These are phyloP conservation scores for Eremobia ochroleuca DNA, from an alignment of 2,888 invertebrate genomes.

Conservation along the genomic window DNA sequence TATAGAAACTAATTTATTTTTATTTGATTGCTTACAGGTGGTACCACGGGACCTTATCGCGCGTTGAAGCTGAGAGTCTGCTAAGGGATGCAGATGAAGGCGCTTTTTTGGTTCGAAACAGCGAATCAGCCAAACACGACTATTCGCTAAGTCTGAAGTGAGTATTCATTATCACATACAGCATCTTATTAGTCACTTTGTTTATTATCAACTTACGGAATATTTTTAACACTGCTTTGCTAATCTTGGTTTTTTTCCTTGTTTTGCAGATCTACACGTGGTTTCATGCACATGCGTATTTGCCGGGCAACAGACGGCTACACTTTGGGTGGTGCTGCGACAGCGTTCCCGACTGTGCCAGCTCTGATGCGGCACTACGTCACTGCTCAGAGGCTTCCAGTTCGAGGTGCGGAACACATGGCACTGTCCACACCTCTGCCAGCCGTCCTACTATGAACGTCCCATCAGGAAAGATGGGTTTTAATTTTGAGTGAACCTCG, in stretches of 20 bases:
- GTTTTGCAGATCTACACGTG: slow-evolving; percentile 95
- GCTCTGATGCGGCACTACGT: slow-evolving; percentile 98
- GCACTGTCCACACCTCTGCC: slow-evolving; percentile 97
- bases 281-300: slow-evolving; percentile 99
- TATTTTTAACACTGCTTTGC: slow-evolving; percentile 26
- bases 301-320: slow-evolving; percentile 95
- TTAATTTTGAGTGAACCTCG: slow-evolving; percentile 57
- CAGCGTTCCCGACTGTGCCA: slow-evolving; percentile 98
- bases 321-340: slow-evolving; percentile 97
- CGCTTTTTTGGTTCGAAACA: slow-evolving; percentile 98
- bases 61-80: slow-evolving; percentile 97
- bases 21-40: slow-evolving; percentile 91
- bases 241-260: slow-evolving; percentile 46
- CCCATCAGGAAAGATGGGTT: slow-evolving; percentile 60
- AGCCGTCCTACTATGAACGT: slow-evolving; percentile 93
- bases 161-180: slow-evolving; percentile 81
- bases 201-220: slow-evolving; percentile 7
- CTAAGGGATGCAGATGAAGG: slow-evolving; percentile 96
- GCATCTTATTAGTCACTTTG: slow-evolving; percentile 24
- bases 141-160: slow-evolving; percentile 98
- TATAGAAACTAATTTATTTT: not conserved
- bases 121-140: slow-evolving; percentile 98
- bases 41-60: slow-evolving; percentile 98
- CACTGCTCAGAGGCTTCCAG: slow-evolving; percentile 97
- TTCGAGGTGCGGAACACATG: slow-evolving; percentile 99